Conservation (phyloP, 2,888 invertebrate genomes). For the Escarpia spicata region DNA sequence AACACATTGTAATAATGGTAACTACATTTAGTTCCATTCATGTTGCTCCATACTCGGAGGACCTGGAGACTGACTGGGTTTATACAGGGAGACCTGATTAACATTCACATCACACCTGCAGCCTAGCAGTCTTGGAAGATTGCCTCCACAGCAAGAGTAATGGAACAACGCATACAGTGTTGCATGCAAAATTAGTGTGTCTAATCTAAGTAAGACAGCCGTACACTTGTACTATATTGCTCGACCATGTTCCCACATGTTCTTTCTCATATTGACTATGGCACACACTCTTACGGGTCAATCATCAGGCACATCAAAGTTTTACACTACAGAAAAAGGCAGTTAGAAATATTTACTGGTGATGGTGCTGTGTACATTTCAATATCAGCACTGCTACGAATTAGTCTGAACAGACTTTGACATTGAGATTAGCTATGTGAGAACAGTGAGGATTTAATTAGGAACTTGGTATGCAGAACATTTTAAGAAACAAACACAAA, state of each 20-base stretch:
- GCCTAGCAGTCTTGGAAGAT: not conserved
- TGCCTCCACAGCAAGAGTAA: not conserved
- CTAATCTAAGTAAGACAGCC: no score
- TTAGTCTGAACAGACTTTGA: slow-evolving; percentile 1
- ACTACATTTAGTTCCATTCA: not conserved
- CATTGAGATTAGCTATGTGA: not conserved
- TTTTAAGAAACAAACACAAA: not conserved
- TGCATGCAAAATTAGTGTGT: no score
- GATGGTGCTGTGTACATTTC: no score
- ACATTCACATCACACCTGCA: not conserved
- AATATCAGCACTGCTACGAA: not conserved
- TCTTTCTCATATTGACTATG: no score
- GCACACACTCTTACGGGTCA: no score
- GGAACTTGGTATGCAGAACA: not conserved
- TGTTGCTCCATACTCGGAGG: not conserved
- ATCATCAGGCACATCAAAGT: no score
- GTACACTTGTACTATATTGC: no score
- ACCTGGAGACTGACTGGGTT: not conserved
- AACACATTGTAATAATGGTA: not conserved
- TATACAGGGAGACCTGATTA: not conserved
- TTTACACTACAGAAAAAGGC: no score
- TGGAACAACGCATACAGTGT: not conserved
- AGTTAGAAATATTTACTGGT: no score
- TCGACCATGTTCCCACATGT: no score
- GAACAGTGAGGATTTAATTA: not conserved